phyloP scores from a whole-genome alignment of 1,140 invertebrate genomes.

The Charaxes varanes region DNA sequence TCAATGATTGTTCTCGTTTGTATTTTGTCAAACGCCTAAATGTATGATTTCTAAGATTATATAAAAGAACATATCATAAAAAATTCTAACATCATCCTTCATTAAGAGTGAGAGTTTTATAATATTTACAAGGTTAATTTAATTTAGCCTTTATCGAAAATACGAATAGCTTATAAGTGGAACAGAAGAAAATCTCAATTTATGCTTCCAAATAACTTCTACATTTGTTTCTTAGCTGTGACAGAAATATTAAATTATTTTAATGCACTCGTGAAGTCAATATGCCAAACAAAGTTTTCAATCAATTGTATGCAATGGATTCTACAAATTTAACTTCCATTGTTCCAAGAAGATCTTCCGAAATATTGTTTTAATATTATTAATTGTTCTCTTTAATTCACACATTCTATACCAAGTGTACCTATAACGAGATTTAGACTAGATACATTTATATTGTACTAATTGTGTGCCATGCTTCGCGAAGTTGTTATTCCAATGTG shows the following conservation, averaged over 20 bases:
- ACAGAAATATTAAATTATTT: no score
- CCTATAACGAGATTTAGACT: constrained; percentile 4
- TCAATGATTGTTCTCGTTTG: not conserved
- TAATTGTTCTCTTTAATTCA: constrained; percentile 17
- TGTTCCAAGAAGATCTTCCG: no score
- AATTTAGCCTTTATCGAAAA: constrained; percentile 9
- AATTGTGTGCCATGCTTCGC: constrained; percentile 40
- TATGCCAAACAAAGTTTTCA: no score
- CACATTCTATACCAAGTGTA: constrained; percentile 16
- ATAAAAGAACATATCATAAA: constrained; percentile 53
- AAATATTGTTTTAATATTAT: constrained; percentile 19
- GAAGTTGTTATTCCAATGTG: constrained; percentile 33
- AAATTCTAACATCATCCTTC: constrained; percentile 41
- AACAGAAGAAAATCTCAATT: constrained; percentile 4
- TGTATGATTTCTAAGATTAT: constrained; percentile 1
- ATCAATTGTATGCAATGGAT: no score
- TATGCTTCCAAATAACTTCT: constrained; percentile 14
- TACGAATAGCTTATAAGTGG: constrained; percentile 12
- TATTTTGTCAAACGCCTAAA: not conserved
- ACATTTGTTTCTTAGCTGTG: not conserved
- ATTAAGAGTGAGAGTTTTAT: constrained; percentile 38
- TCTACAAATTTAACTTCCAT: constrained; percentile 11
- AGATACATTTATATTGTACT: constrained; percentile 27
- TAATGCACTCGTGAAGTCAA: no score
- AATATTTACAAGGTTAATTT: constrained; percentile 14